These are phyloP conservation scores for Felis chaus DNA, from an alignment of 2,113 vertebrate species.

Conservation along the genomic window DNA sequence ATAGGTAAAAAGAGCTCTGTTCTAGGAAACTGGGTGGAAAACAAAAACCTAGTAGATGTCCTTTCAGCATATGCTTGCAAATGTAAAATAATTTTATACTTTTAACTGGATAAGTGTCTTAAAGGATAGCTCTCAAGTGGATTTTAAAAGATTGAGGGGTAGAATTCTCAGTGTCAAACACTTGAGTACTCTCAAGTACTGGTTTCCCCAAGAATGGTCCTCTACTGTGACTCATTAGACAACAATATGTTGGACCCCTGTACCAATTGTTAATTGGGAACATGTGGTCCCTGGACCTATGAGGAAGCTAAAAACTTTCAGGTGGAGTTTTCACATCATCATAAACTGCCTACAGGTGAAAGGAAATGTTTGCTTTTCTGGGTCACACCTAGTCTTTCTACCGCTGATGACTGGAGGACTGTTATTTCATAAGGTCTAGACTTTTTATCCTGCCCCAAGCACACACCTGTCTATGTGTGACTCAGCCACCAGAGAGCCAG, in stretches of 20 bases:
- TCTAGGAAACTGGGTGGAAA: not conserved
- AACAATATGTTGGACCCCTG: not conserved
- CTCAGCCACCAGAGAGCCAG: not conserved
- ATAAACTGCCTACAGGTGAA: not conserved
- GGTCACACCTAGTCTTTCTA: not conserved
- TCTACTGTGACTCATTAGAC: not conserved
- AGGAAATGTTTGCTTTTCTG: slow-evolving; percentile 5
- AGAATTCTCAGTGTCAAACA: not conserved
- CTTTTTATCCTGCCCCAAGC: not conserved
- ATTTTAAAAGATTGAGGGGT: not conserved
- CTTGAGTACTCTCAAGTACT: not conserved
- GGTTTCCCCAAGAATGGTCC: not conserved
- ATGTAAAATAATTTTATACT: not conserved
- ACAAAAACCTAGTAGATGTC: not conserved
- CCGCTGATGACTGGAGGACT: not conserved
- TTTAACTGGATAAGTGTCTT: not conserved
- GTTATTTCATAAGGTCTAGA: slow-evolving; percentile 31
- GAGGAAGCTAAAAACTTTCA: not conserved
- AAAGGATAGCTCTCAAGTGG: not conserved
- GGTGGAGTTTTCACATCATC: not conserved
- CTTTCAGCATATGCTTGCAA: not conserved
- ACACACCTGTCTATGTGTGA: not conserved
- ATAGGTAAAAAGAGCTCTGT: not conserved
- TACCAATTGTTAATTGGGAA: not conserved
- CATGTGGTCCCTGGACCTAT: not conserved